Percentiles rank a stretch among this genome's conserved stretches.
phyloP scores from a whole-genome alignment of 2,888 invertebrate species.

The Tachystola acroxantha region DNA sequence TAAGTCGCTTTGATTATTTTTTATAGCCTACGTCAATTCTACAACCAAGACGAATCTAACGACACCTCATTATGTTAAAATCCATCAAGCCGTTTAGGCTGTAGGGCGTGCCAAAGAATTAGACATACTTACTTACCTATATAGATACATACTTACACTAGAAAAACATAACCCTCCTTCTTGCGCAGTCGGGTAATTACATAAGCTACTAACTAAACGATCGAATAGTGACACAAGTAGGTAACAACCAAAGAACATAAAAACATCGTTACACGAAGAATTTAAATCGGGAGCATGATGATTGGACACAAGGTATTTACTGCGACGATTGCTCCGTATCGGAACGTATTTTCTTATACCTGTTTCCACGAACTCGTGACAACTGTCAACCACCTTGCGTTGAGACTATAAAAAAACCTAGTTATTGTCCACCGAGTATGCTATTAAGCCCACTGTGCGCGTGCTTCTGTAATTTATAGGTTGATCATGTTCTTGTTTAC shows the following conservation, averaged over 20 bases:
- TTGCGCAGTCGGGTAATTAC: too few relatives aligned
- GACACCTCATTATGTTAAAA: too few relatives aligned
- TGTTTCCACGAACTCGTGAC: slow-evolving; percentile 40
- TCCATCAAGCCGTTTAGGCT: too few relatives aligned
- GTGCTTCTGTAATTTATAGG: slow-evolving; percentile 37
- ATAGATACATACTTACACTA: too few relatives aligned
- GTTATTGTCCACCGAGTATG: slow-evolving; percentile 43
- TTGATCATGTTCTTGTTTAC: slow-evolving; percentile 26
- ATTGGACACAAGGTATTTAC: slow-evolving; percentile 25
- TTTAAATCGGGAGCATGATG: slow-evolving; percentile 29
- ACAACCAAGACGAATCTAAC: too few relatives aligned
- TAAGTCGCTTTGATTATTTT: too few relatives aligned
- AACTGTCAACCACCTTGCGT: slow-evolving; percentile 44
- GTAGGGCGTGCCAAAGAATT: too few relatives aligned
- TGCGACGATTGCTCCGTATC: slow-evolving; percentile 31
- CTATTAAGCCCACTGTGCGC: slow-evolving; percentile 40
- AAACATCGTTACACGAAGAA: slow-evolving; percentile 20
- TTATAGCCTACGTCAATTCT: too few relatives aligned
- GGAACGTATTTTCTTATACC: slow-evolving; percentile 33
- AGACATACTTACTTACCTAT: too few relatives aligned
- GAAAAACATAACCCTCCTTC: too few relatives aligned
- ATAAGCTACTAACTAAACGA: too few relatives aligned
- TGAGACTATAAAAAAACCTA: slow-evolving; percentile 31
- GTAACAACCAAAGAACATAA: background rate
- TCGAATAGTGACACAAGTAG: too few relatives aligned